Evolutionary conservation across 1,140 invertebrate genomes (phyloP).

Genomic region (Argopecten irradians): DNA sequence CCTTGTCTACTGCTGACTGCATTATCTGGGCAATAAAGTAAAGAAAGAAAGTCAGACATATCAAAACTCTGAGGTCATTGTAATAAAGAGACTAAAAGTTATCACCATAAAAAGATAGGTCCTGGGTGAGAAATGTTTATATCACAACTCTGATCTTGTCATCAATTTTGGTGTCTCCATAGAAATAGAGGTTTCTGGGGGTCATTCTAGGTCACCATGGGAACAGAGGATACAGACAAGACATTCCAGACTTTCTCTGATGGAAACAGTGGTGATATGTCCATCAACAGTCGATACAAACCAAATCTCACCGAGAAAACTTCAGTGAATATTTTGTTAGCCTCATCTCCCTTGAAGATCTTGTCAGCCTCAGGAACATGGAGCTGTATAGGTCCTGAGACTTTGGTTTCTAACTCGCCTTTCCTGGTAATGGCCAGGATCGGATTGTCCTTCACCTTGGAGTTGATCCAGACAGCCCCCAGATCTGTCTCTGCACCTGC

Average conservation of each 20-base stretch:
- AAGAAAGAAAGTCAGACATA: too few relatives aligned
- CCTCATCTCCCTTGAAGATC: constrained; percentile 40
- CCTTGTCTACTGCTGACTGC: constrained; percentile 33
- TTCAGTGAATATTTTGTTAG: constrained; percentile 44
- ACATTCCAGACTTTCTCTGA: too few relatives aligned
- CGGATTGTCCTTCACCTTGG: constrained; percentile 41
- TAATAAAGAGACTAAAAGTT: too few relatives aligned
- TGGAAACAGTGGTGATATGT: too few relatives aligned
- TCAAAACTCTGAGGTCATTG: too few relatives aligned
- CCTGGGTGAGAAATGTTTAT: too few relatives aligned
- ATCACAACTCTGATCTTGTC: too few relatives aligned
- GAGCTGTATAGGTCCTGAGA: constrained; percentile 39
- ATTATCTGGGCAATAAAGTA: constrained; percentile 37
- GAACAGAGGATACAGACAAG: too few relatives aligned
- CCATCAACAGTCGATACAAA: not conserved
- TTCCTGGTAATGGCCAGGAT: constrained; percentile 53
- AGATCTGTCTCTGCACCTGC: constrained; percentile 50
- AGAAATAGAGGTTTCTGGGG: too few relatives aligned
- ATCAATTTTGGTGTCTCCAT: too few relatives aligned
- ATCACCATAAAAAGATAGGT: too few relatives aligned
- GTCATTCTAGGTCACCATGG: too few relatives aligned
- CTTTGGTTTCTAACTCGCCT: constrained; percentile 50
- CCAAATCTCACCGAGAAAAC: constrained; percentile 31
- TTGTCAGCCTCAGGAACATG: constrained; percentile 41
- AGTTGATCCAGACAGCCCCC: constrained; percentile 44